A percentile compares a stretch with the other conserved stretches of the same genome.
Evolutionary conservation across 1,140 invertebrate genomes (phyloP).

Genomic region (Magallana angulata): DNA sequence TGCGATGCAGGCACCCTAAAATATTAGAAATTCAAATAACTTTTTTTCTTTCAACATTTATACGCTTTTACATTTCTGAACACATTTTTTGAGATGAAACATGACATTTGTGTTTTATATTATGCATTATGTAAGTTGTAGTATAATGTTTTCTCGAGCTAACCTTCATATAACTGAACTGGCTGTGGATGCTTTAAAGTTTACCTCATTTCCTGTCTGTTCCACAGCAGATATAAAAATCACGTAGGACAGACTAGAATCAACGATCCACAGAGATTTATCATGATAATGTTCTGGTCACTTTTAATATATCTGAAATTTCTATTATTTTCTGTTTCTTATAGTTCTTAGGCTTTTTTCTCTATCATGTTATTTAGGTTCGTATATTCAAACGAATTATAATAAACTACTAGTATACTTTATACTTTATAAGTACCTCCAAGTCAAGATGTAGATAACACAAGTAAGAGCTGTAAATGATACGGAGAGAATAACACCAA

Average conservation of each 20-base stretch:
- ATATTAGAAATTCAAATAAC: background rate
- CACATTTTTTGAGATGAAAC: background rate
- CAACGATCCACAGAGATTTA: conserved; percentile 43
- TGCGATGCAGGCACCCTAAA: conserved; percentile 3
- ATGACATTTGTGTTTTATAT: background rate
- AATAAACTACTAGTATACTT: background rate
- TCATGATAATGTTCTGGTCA: conserved; percentile 4
- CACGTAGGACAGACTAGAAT: conserved; percentile 30
- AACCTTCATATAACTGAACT: background rate
- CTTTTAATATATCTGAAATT: conserved; percentile 39
- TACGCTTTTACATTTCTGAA: background rate
- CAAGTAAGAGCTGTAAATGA: conserved; percentile 23
- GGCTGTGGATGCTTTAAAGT: too few relatives aligned
- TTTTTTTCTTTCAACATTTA: background rate
- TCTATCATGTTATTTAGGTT: background rate
- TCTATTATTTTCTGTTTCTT: background rate
- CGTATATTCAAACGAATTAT: background rate
- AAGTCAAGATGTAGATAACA: conserved; percentile 29
- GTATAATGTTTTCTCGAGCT: background rate
- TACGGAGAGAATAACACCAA: conserved; percentile 29
- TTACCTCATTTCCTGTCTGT: conserved; percentile 28
- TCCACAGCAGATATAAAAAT: conserved; percentile 35
- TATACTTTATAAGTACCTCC: conserved; percentile 14
- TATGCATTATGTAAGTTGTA: background rate
- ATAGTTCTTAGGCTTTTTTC: background rate